Evolutionary conservation across 37 sponge, comb jelly and placozoan species (phyloP).

Genomic region (Crambe crambe): DNA sequence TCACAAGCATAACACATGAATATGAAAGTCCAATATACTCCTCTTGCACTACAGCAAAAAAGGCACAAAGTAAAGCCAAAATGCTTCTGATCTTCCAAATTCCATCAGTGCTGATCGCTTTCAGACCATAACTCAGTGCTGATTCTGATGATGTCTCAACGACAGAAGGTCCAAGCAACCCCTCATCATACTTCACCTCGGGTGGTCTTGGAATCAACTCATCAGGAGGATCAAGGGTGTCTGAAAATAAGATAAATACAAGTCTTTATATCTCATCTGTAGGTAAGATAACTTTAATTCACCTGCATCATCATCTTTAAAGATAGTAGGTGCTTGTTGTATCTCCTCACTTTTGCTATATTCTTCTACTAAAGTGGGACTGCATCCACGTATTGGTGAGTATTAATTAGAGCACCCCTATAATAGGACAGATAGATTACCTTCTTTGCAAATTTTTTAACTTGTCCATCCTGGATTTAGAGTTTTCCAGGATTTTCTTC

Average conservation of each 20-base stretch:
- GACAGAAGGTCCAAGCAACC: no score
- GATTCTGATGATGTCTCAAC: no score
- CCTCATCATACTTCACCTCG: no score
- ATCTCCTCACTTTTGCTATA: not conserved
- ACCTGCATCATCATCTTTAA: not conserved
- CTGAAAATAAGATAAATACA: not conserved
- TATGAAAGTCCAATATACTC: not conserved
- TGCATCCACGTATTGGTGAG: slow-evolving; percentile 17
- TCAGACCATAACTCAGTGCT: not conserved
- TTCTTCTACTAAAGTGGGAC: not conserved
- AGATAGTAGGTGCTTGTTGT: not conserved
- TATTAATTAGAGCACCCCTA: slow-evolving; percentile 8
- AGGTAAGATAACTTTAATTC: not conserved
- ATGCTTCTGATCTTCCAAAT: not conserved
- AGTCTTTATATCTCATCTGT: not conserved
- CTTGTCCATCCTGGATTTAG: slow-evolving; percentile 41
- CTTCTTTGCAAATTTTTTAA: slow-evolving; percentile 15
- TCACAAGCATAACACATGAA: slow-evolving; percentile 3
- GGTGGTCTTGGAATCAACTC: not conserved
- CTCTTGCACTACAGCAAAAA: not conserved
- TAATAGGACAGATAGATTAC: no score
- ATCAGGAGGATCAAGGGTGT: not conserved
- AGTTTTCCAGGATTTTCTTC: slow-evolving; percentile 42
- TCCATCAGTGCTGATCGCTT: not conserved
- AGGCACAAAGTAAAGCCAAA: not conserved